Percentiles rank a stretch among this genome's conserved stretches.
Conservation (phyloP, 2,113 vertebrate species). For the Lophura nycthemera region DNA sequence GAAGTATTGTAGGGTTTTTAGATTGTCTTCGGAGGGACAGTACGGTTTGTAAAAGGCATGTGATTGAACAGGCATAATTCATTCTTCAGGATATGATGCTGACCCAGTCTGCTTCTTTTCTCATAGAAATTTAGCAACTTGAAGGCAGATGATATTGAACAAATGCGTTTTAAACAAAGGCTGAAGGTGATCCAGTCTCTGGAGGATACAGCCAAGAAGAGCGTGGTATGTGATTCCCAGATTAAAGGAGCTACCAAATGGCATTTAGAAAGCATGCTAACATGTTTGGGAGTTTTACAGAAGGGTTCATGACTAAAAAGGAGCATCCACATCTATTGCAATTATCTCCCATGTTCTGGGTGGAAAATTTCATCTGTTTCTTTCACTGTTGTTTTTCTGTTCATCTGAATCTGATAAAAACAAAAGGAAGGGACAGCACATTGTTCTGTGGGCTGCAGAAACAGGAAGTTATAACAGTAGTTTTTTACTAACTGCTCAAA, state of each 20-base stretch:
- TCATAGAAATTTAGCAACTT: constrained; percentile 90
- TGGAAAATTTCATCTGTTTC: background rate
- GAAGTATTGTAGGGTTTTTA: background rate
- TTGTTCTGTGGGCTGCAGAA: constrained; percentile 11
- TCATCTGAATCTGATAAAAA: background rate
- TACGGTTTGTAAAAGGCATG: background rate
- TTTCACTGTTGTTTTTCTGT: constrained; percentile 22
- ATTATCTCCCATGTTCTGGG: background rate
- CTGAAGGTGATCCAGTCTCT: constrained; percentile 97
- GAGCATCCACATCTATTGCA: background rate
- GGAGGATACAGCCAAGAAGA: constrained; percentile 96
- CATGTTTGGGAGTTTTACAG: background rate
- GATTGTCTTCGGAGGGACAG: background rate
- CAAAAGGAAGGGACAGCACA: background rate
- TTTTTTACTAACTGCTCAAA: constrained; percentile 7
- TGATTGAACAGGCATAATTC: background rate
- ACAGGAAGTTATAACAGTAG: constrained; percentile 1
- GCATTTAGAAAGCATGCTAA: background rate
- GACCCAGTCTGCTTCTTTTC: constrained; percentile 24
- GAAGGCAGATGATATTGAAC: constrained; percentile 92
- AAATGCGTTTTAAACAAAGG: constrained; percentile 98
- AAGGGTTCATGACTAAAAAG: background rate
- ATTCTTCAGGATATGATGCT: background rate
- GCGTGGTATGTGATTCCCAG: constrained; percentile 85
- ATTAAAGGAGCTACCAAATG: background rate